Evolutionary conservation across 2,797 vertebrate genomes (phyloP), one percentile per base, ranked within the genome.

Genomic region (Gallinago stenura): DNA sequence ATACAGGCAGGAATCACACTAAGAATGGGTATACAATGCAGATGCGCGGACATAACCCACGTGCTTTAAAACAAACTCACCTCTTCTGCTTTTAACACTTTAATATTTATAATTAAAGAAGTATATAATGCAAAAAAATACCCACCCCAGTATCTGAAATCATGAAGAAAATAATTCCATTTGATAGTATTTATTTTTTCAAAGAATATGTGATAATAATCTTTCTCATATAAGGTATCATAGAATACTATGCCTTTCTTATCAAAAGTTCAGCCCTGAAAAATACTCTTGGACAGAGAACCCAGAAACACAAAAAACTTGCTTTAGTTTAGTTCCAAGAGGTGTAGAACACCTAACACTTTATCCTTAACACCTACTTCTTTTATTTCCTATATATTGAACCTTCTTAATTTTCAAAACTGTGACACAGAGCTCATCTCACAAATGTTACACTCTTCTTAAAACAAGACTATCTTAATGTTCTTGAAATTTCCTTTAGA

Each of bases 401-500:
- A 57, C 10, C 28, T 68, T 12, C 12, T 46, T 15, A 53, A 50
- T 39, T 81, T 75, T 43, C 66, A 61, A 25, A 48, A 37, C 41
- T 11, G 16, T 3, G 28, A 56, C 71, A 65, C 28, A 75, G 35
- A 75, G 35, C 31, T 92, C 30, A 51, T 37, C 54, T 81, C 6
- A 4, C 2, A 30, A 56, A 70, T 3, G 6, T 48, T 68, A 45
- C 0, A 0, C 9, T 45, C 60, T 68, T 64, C 14, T 6, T 80
- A 61, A 83, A 83, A 50, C 35, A 60, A 14, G n/a, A 26, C 31
- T 17, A 24, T 25, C 48, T 77, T 33, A 64, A 64, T 7, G 28
- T 35, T 83, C 68, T 53, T 39, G 4, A 39, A 80, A 80, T 43
- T 66, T 41, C 43, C 9, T 71, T 75, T 78, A 26, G 26, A 71